These are phyloP conservation scores for Anas bahamensis DNA, from an alignment of 2,797 vertebrate genomes.

Conservation along the genomic window DNA sequence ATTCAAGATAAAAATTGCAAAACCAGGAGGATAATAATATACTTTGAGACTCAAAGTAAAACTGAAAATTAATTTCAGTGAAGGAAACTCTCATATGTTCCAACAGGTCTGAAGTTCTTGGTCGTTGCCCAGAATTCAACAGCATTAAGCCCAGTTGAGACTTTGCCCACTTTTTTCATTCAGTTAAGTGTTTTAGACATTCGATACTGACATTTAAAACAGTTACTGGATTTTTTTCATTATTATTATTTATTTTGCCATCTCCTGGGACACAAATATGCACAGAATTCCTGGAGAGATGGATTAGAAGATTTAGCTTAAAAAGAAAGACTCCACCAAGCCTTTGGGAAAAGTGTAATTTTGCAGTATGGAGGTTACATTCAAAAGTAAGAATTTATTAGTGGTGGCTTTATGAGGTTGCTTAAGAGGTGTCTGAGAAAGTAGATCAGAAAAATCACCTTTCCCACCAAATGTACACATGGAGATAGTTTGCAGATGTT, in stretches of 20 bases:
- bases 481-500: constrained; percentile 42
- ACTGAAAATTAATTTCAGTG: neutral
- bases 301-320: neutral
- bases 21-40: neutral
- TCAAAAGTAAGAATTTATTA: constrained; percentile 50
- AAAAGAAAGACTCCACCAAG: neutral
- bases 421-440: constrained; percentile 25
- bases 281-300: neutral
- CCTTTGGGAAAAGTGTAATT: neutral
- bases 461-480: neutral
- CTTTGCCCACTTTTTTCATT: neutral
- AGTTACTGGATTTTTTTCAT: neutral
- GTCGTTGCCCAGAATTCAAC: neutral
- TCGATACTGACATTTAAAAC: neutral
- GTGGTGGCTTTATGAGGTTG: constrained; percentile 23
- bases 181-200: constrained; percentile 9
- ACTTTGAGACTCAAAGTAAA: neutral
- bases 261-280: neutral
- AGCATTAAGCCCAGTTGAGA: neutral
- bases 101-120: neutral
- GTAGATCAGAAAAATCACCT: constrained; percentile 26
- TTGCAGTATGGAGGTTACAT: neutral
- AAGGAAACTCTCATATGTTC: neutral
- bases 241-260: neutral
- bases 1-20: neutral